A percentile compares a stretch with the other conserved stretches of the same genome.
Evolutionary conservation across 2,113 vertebrate species (phyloP).

Genomic region (Struthio camelus): DNA sequence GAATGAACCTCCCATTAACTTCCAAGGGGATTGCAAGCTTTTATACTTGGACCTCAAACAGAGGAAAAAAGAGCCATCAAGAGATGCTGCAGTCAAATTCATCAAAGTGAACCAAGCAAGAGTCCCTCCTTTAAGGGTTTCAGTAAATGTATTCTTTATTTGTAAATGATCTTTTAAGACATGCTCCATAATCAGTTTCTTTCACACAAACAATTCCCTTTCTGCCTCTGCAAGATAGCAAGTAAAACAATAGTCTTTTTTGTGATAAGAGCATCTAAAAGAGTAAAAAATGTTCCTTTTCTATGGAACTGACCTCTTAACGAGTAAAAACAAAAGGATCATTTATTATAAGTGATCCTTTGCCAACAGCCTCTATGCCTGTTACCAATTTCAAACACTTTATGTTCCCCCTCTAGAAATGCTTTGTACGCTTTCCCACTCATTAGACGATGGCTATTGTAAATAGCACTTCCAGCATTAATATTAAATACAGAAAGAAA

Average conservation of each 20-base stretch:
- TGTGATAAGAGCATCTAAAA: conserved; percentile 49
- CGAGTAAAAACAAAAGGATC: conserved; percentile 46
- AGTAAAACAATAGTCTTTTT: conserved; percentile 37
- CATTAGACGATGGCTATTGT: conserved; percentile 34
- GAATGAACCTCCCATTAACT: background rate
- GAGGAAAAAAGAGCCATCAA: background rate
- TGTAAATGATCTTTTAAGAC: background rate
- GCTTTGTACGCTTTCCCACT: conserved; percentile 23
- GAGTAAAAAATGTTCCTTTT: conserved; percentile 14
- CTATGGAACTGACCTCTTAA: conserved; percentile 29
- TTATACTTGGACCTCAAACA: background rate
- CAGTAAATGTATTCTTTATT: conserved; percentile 38
- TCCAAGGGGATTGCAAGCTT: background rate
- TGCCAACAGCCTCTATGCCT: background rate
- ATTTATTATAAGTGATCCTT: conserved; percentile 47
- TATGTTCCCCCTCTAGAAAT: conserved; percentile 20
- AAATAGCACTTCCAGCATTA: background rate
- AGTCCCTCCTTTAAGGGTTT: background rate
- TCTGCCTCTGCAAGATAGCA: background rate
- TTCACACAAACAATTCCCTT: background rate
- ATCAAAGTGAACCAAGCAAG: background rate
- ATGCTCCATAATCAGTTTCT: background rate
- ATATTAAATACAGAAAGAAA: background rate
- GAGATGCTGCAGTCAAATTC: background rate
- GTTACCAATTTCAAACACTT: conserved; percentile 61